phyloP scores from a whole-genome alignment of 2,797 vertebrate genomes.

The Pipistrellus nathusii region DNA sequence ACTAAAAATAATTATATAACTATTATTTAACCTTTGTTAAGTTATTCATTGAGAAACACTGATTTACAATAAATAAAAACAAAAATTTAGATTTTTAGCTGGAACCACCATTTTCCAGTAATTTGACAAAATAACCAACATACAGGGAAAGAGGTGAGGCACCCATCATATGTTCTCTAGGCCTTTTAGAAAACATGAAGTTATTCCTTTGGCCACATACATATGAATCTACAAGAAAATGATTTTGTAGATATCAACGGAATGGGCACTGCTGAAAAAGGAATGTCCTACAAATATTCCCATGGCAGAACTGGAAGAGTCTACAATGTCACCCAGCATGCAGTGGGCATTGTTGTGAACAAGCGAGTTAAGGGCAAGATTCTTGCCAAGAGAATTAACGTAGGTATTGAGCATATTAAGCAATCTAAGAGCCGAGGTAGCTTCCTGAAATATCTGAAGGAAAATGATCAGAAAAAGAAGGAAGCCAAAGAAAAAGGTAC shows the following conservation, averaged over 20 bases:
- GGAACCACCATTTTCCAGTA: not conserved
- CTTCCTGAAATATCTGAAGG: not conserved
- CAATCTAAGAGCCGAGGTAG: not conserved
- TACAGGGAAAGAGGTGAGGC: not conserved
- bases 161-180: not conserved
- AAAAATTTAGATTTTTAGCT: not conserved
- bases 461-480: not conserved
- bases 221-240: not conserved
- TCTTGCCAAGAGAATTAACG: not conserved
- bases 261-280: not conserved
- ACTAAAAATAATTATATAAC: conserved; percentile 31
- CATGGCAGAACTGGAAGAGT: not conserved
- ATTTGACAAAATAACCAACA: not conserved
- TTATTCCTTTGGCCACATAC: not conserved
- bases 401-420: not conserved
- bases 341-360: not conserved
- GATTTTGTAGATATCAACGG: not conserved
- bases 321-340: not conserved
- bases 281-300: not conserved
- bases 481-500: not conserved
- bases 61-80: not conserved
- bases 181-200: not conserved
- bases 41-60: not conserved
- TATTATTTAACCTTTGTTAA: conserved; percentile 44
- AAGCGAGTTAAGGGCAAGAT: not conserved